Conservation (phyloP, 1,140 invertebrate genomes). For the Lamellibrachia luymesi region DNA sequence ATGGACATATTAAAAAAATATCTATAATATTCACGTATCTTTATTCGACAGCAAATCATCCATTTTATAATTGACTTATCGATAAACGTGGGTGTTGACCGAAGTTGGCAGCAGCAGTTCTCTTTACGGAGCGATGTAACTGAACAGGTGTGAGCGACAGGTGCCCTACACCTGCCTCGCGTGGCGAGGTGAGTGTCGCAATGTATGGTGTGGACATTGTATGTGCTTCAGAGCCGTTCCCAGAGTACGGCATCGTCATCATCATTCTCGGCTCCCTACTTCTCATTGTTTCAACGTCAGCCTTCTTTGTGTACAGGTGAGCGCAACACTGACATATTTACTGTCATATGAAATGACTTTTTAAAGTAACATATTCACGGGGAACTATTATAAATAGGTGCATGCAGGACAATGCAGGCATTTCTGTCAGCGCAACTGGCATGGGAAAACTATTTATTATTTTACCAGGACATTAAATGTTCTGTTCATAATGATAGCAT, state of each 20-base stretch:
- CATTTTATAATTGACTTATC: not conserved
- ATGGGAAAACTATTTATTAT: too few species aligned
- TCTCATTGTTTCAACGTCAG: slow-evolving; percentile 71
- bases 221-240: slow-evolving; percentile 65
- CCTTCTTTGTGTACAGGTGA: slow-evolving; percentile 67
- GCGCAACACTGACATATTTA: slow-evolving; percentile 1
- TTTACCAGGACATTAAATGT: too few species aligned
- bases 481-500: too few species aligned
- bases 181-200: not conserved
- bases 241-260: slow-evolving; percentile 81
- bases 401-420: too few species aligned
- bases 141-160: not conserved
- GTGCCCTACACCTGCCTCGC: not conserved
- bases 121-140: too few species aligned
- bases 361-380: not conserved
- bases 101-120: not conserved
- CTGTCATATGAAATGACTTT: not conserved
- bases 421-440: too few species aligned
- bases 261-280: slow-evolving; percentile 79
- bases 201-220: not conserved
- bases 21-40: not conserved
- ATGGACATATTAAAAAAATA: not conserved
- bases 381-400: not conserved
- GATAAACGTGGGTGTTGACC: not conserved
- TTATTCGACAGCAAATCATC: not conserved